These are phyloP conservation scores for Drosophila eugracilis DNA, from an alignment of 1,140 invertebrate species.

Conservation along the genomic window DNA sequence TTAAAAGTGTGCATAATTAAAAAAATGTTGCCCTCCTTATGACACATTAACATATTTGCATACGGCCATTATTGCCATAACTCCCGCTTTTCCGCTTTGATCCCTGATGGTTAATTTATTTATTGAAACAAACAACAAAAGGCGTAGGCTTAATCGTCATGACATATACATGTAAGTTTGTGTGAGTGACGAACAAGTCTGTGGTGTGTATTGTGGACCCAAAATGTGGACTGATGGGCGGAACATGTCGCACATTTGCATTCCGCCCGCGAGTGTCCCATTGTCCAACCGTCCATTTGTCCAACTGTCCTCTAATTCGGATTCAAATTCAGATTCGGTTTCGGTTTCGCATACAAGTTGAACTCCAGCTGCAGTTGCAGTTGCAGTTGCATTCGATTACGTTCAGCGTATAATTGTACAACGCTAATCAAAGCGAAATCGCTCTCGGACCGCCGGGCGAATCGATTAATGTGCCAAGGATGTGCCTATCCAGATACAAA, in stretches of 20 bases:
- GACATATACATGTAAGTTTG: neutral
- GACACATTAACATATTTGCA: constrained; percentile 54
- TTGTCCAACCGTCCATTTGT: constrained; percentile 42
- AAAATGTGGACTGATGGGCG: constrained; percentile 12
- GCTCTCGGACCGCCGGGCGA: constrained; percentile 31
- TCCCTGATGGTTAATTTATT: constrained; percentile 45
- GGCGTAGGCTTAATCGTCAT: constrained; percentile 25
- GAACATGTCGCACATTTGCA: constrained; percentile 40
- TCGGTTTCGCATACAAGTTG: constrained; percentile 17
- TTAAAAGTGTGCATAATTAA: constrained; percentile 61
- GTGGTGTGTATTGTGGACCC: neutral
- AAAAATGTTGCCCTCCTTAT: constrained; percentile 58
- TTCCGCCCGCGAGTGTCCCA: constrained; percentile 24
- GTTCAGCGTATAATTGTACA: constrained; percentile 42
- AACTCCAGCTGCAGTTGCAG: no score
- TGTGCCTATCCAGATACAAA: constrained; percentile 20
- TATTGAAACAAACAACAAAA: constrained; percentile 39
- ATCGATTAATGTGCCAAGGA: constrained; percentile 52
- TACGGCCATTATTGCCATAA: constrained; percentile 36
- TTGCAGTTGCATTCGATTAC: constrained; percentile 40
- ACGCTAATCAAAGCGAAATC: constrained; percentile 50
- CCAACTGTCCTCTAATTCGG: constrained; percentile 43
- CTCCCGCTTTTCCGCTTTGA: constrained; percentile 21
- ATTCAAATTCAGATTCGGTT: constrained; percentile 4
- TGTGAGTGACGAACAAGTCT: no score